Conservation (phyloP, 1,140 invertebrate genomes). For the Drosophila serrata region DNA sequence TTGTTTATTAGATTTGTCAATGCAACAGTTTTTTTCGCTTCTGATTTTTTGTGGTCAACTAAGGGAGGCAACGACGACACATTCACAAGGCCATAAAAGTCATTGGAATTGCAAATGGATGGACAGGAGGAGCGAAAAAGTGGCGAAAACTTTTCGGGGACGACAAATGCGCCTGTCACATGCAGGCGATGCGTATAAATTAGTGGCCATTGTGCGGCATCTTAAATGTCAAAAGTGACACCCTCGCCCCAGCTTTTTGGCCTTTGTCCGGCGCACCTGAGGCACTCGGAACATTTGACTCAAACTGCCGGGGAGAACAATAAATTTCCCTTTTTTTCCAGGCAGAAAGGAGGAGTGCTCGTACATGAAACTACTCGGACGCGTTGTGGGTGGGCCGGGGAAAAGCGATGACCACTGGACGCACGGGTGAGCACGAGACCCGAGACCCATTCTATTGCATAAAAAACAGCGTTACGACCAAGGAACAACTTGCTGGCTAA, state of each 20-base stretch:
- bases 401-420: constrained; percentile 77
- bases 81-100: constrained; percentile 57
- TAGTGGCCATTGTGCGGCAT: constrained; percentile 78
- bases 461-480: constrained; percentile 69
- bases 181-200: constrained; percentile 82
- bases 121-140: constrained; percentile 21
- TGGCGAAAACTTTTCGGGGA: constrained; percentile 44
- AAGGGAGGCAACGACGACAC: constrained; percentile 1
- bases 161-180: constrained; percentile 78
- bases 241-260: constrained; percentile 53
- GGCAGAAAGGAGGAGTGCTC: constrained; percentile 35
- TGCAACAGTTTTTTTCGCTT: constrained; percentile 64
- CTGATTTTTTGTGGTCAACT: constrained; percentile 9
- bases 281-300: constrained; percentile 66
- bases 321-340: constrained; percentile 75
- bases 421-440: constrained; percentile 64
- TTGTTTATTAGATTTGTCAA: constrained; percentile 81
- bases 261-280: constrained; percentile 67
- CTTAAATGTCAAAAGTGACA: constrained; percentile 83
- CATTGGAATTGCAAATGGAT: constrained; percentile 82
- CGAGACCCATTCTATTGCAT: constrained; percentile 38
- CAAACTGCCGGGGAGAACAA: constrained; percentile 66
- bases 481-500: constrained; percentile 74
- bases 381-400: constrained; percentile 43
- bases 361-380: constrained; percentile 21